phyloP scores from a whole-genome alignment of 2,888 invertebrate genomes.

The Caenorhabditis becei region DNA sequence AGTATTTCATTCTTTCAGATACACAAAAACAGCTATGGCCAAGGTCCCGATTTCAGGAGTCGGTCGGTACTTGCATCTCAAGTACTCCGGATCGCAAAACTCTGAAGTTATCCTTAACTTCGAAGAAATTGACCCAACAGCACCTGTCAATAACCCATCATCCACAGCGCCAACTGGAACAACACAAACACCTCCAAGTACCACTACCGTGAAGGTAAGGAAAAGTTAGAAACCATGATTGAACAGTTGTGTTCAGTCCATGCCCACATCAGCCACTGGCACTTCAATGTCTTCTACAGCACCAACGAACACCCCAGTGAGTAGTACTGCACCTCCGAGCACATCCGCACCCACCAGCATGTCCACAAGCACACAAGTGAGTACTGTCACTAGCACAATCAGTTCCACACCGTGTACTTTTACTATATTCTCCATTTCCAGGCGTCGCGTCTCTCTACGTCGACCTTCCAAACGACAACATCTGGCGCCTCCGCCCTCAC shows the following conservation, averaged over 20 bases:
- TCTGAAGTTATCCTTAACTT: conserved; percentile 46
- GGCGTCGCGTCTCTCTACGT: too few relatives aligned
- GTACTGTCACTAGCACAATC: neutral
- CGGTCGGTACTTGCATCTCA: conserved; percentile 32
- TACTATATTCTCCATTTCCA: too few relatives aligned
- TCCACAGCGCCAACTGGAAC: conserved; percentile 1
- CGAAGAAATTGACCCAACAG: conserved; percentile 22
- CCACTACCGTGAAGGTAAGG: conserved; percentile 6
- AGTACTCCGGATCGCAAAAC: conserved; percentile 18
- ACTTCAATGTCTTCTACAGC: conserved; percentile 20
- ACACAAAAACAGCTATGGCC: conserved; percentile 19
- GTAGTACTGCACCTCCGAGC: conserved; percentile 26
- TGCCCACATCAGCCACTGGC: neutral
- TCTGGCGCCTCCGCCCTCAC: conserved; percentile 5
- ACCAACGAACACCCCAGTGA: conserved; percentile 14
- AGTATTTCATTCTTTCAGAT: conserved; percentile 6
- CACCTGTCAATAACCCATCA: too few relatives aligned
- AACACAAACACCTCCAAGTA: conserved; percentile 2
- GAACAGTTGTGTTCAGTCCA: conserved; percentile 5
- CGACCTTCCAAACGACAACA: conserved; percentile 18
- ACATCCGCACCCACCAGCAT: conserved; percentile 5
- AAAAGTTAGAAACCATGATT: neutral
- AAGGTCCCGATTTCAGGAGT: conserved; percentile 23
- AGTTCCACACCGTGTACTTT: too few relatives aligned
- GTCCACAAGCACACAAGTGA: neutral